These are phyloP conservation scores for Tympanuchus pallidicinctus DNA, from an alignment of 2,113 vertebrate species.

Conservation along the genomic window DNA sequence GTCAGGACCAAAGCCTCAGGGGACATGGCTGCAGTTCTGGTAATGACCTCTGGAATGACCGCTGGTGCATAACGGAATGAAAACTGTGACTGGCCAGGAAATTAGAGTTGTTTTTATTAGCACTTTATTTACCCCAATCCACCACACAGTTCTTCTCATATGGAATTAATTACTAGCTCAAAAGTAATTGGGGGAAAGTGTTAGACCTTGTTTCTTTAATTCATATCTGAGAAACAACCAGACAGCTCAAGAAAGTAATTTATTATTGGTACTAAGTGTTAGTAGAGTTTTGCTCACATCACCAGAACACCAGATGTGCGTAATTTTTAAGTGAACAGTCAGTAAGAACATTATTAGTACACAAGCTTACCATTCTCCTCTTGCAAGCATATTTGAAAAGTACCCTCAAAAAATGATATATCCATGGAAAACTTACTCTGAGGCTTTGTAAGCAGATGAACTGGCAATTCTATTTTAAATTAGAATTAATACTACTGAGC, in stretches of 20 bases:
- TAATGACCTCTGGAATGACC: not conserved
- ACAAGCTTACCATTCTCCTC: not conserved
- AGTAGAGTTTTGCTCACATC: not conserved
- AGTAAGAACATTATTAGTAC: not conserved
- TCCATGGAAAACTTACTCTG: not conserved
- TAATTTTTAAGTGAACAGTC: not conserved
- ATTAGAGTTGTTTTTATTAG: constrained; percentile 39
- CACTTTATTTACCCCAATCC: constrained; percentile 1
- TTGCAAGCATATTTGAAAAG: not conserved
- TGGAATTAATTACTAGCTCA: constrained; percentile 9
- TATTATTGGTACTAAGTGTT: not conserved
- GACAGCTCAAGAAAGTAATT: not conserved
- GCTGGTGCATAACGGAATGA: not conserved
- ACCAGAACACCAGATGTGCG: not conserved
- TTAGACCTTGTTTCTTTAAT: not conserved
- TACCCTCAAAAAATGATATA: not conserved
- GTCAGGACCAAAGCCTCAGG: not conserved
- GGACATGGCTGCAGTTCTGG: constrained; percentile 3
- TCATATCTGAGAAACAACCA: not conserved
- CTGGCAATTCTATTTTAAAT: not conserved
- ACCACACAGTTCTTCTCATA: not conserved
- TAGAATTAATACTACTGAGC: not conserved
- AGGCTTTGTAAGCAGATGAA: not conserved
- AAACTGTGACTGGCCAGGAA: constrained; percentile 16
- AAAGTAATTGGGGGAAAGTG: not conserved